Evolutionary conservation across 2,797 vertebrate species (phyloP).

Genomic region (Cuculus canorus): DNA sequence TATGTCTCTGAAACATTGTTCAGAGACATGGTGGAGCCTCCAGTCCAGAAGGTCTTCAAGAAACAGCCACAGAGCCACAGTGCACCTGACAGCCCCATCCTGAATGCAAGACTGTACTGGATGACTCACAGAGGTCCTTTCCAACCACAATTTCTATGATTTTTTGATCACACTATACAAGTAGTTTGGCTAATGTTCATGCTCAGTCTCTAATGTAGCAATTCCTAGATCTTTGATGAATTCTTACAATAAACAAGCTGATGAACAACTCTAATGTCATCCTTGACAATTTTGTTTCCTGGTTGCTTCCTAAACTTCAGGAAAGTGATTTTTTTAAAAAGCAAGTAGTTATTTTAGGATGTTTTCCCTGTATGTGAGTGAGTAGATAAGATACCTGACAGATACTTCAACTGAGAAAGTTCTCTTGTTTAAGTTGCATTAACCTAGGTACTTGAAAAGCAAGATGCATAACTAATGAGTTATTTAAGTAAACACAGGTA

Average conservation of each 20-base stretch:
- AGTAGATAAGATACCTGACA: not conserved
- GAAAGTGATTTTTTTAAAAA: not conserved
- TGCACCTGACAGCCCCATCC: fast-evolving
- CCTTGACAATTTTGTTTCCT: not conserved
- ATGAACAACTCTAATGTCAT: not conserved
- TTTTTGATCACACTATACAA: not conserved
- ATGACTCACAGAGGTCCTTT: not conserved
- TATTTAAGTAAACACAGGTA: not conserved
- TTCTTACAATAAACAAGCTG: not conserved
- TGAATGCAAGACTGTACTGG: not conserved
- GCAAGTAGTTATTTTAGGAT: not conserved
- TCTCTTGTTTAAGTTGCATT: not conserved
- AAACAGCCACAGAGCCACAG: not conserved
- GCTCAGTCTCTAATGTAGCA: not conserved
- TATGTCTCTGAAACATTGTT: not conserved
- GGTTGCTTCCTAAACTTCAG: not conserved
- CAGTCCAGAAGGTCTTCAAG: not conserved
- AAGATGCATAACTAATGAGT: not conserved
- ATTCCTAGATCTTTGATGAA: not conserved
- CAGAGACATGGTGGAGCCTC: fast-evolving
- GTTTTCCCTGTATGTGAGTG: not conserved
- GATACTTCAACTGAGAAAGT: not conserved
- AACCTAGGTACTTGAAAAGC: not conserved
- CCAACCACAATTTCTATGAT: not conserved
- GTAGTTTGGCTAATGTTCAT: not conserved